Evolutionary conservation across 2,888 invertebrate species (phyloP), one percentile per base, ranked within the genome.

Genomic region (Ceriagrion tenellum): DNA sequence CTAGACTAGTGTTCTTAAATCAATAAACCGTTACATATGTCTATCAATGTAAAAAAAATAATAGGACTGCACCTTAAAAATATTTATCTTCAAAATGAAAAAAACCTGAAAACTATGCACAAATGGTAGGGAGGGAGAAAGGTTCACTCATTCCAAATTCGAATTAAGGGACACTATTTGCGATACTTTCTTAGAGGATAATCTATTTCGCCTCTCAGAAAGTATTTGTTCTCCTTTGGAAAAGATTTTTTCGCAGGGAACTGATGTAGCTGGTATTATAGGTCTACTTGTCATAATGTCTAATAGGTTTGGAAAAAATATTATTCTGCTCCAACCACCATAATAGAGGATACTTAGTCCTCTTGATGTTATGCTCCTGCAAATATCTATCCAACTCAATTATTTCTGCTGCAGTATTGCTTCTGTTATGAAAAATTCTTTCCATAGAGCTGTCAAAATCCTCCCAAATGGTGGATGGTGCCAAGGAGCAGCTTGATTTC

Each of bases 171-270:
- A 90, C 90, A 90, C 55, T 40, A 40, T 13, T 40, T 88, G 88
- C 13, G 88, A 35, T 23, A 96, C 96, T 95, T 96, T 96, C n/a
- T 90, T 95, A 90, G 96, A 90, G 74, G 95, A 95, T 47, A 96
- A 95, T 90, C 96, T 95, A 95, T 95, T 96, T 96, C 96, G 89
- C 95, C 96, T 95, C 35, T 96, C 96, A 63, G 95, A 96, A 10
- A 96, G 81, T n/a, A 96, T 95, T 47, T 96, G 95, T 40, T 96
- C 96, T 12, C 96, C 95, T 95, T 96, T 96, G 23, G 96, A 96
- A 95, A 96, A 96, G 88, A 96, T 95, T 91, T 96, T 96, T 95
- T 96, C 96, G 88, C 96, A 96, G 2, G 96, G 96, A 26, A 96
- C 96, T 12, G 96, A 96, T 40, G 96, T 96, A 10, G 96, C 96